Evolutionary conservation across 2,113 vertebrate species (phyloP).

Genomic region (Ahaetulla prasina): DNA sequence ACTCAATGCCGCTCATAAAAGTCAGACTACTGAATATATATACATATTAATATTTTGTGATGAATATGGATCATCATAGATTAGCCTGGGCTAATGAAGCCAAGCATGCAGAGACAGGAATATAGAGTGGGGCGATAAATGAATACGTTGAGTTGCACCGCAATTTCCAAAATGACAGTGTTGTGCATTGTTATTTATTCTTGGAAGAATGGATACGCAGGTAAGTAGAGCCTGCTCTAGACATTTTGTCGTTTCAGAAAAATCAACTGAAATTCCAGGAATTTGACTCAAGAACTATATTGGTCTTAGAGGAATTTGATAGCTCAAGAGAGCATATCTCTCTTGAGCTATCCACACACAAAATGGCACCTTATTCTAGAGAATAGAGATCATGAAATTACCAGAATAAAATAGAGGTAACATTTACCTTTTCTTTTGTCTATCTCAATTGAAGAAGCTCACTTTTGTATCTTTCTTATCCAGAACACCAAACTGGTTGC

Average conservation of each 20-base stretch:
- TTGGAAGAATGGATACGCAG: neutral
- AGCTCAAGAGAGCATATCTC: neutral
- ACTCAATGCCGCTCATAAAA: neutral
- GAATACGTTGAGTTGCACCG: neutral
- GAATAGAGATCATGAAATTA: neutral
- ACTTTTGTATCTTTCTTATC: neutral
- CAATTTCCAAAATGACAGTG: neutral
- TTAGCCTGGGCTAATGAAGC: neutral
- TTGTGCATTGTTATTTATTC: neutral
- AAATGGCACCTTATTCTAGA: neutral
- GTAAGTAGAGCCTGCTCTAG: neutral
- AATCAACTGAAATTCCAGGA: neutral
- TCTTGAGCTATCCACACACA: neutral
- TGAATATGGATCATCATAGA: neutral
- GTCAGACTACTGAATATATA: neutral
- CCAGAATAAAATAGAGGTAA: neutral
- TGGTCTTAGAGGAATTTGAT: neutral
- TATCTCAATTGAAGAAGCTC: neutral
- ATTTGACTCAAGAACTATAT: neutral
- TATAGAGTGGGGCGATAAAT: neutral
- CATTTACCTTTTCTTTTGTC: neutral
- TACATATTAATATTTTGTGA: neutral
- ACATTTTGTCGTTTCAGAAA: neutral
- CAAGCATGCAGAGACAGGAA: neutral
- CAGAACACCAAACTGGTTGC: neutral